These are phyloP conservation scores for Mareca strepera DNA, from an alignment of 2,797 vertebrate genomes.

Conservation along the genomic window DNA sequence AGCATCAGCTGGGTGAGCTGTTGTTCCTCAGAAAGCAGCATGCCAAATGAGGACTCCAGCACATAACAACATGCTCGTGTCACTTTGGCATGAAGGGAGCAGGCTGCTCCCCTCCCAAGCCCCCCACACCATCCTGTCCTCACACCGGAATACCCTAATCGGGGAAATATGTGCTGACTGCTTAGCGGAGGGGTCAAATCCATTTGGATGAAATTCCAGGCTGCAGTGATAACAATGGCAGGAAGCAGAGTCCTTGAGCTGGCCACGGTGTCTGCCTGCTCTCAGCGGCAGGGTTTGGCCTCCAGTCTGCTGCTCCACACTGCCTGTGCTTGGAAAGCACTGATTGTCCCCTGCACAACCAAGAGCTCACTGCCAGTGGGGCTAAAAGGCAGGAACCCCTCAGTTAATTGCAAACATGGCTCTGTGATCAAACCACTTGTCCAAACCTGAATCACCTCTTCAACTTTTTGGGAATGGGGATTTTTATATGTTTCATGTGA, in stretches of 20 bases:
- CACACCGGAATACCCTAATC: slow-evolving; percentile 77
- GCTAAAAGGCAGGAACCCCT: slow-evolving; percentile 41
- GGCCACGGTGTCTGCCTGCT: background rate
- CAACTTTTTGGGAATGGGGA: background rate
- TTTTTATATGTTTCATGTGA: background rate
- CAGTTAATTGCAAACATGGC: background rate
- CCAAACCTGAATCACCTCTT: background rate
- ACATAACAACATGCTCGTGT: background rate
- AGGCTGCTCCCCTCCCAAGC: background rate
- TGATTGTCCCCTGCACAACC: slow-evolving; percentile 37
- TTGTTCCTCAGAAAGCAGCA: background rate
- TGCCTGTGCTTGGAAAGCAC: slow-evolving; percentile 64
- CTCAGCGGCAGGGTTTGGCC: background rate
- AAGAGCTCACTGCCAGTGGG: slow-evolving; percentile 33
- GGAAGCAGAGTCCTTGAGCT: slow-evolving; percentile 73
- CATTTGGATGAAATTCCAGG: slow-evolving; percentile 81
- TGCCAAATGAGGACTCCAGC: background rate
- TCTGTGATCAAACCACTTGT: background rate
- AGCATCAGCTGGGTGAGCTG: background rate
- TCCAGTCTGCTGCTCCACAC: background rate
- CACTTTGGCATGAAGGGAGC: background rate
- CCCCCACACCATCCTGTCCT: slow-evolving; percentile 21
- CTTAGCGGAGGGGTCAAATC: slow-evolving; percentile 78
- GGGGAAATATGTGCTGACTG: slow-evolving; percentile 73
- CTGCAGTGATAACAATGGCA: slow-evolving; percentile 76